These are phyloP conservation scores for Sparidentex hasta DNA, from an alignment of 2,797 vertebrate genomes.

Conservation along the genomic window DNA sequence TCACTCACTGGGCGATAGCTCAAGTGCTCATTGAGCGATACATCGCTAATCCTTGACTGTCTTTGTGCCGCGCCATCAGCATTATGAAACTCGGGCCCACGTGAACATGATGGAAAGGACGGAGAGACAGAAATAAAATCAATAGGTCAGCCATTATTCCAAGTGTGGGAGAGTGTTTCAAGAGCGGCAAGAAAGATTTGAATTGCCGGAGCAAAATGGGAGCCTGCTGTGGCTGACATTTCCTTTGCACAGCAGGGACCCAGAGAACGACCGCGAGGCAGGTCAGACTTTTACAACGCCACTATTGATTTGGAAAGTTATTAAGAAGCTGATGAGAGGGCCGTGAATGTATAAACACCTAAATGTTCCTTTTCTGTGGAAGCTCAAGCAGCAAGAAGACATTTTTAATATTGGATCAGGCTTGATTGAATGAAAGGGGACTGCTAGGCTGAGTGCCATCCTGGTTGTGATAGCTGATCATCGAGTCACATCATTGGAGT, in stretches of 20 bases:
- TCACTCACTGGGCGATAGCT: constrained; percentile 25
- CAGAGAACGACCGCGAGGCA: background rate
- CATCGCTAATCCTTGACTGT: constrained; percentile 19
- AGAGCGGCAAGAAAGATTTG: constrained; percentile 9
- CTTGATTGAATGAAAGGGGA: no score
- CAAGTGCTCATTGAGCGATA: constrained; percentile 21
- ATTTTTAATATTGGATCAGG: background rate
- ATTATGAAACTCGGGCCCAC: constrained; percentile 46
- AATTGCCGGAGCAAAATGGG: background rate
- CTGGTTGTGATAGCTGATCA: no score
- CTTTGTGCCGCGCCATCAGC: constrained; percentile 18
- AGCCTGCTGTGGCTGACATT: constrained; percentile 33
- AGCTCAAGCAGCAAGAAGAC: constrained; percentile 10
- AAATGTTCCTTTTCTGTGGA: constrained; percentile 17
- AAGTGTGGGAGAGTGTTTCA: constrained; percentile 6
- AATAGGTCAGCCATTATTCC: constrained; percentile 45
- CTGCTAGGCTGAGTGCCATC: no score
- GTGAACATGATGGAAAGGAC: constrained; percentile 31
- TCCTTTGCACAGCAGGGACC: constrained; percentile 36
- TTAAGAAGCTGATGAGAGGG: constrained; percentile 15
- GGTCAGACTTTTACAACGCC: no score
- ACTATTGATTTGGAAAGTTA: background rate
- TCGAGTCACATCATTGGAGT: no score
- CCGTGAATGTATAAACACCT: constrained; percentile 19
- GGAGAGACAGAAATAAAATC: constrained; percentile 32